Evolutionary conservation across 2,113 vertebrate species (phyloP), one percentile per base, ranked within the genome.

Genomic region (human (Homo sapiens)): DNA sequence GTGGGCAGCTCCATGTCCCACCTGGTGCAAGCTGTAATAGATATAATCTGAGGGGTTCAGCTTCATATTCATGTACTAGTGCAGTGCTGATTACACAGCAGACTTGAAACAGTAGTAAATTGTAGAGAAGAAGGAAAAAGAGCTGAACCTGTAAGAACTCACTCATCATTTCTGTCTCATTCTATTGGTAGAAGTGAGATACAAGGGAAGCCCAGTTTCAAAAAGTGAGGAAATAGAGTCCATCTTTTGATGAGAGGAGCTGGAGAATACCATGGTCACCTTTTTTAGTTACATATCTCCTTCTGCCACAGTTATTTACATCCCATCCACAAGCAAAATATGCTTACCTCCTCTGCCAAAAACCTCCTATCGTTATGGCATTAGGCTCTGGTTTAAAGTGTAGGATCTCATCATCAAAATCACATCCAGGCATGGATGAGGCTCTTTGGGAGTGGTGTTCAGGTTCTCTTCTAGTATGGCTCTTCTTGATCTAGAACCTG

Each of bases 21-120:
- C 25, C 82, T 38, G 52, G 88, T 7, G 18, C 59, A 30, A 75
- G 48, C 23, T 20, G 8, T 32, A 22, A 32, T 35, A 59, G 23
- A 25, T 0, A 0, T 45, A 18, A 10, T 78, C 48, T 32, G 2
- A 16, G 57, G 40, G 61, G 8, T 30, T 50, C 30, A 10, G 5
- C 8, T 30, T 73, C 35, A 79, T 35, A 57, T 11, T 50, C 59
- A 52, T 2, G 23, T 35, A 40, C 27, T 8, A 30, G 35, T n/a
- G 8, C 43, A 45, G 83, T 9, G 89, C 22, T 38, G 22, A n/a
- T 52, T 52, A 75, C 64, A 55, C 27, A 73, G 64, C 43, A 32
- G 52, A 92, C 27, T 55, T 66, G 30, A 82, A 59, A 52, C 27
- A 12, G 11, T 17, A 11, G 87, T 32, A 10, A 72, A 43, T 30